These are phyloP conservation scores for Actinia equina DNA, from an alignment of 64 coral and sea anemone genomes.

Conservation along the genomic window DNA sequence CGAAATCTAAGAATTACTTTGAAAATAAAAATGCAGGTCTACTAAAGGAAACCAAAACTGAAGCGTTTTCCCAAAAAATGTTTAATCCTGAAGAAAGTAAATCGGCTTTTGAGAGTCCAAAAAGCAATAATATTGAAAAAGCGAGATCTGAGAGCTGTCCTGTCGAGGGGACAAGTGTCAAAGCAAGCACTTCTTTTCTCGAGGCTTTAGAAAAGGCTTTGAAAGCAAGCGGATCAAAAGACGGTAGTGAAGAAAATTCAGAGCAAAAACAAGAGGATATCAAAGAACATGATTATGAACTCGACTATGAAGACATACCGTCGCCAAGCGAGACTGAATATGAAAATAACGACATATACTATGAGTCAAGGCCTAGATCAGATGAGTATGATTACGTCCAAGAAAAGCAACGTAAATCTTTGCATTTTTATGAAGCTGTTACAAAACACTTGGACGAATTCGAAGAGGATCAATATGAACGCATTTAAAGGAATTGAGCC, in stretches of 20 bases:
- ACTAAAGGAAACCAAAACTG: background rate
- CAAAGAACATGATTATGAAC: background rate
- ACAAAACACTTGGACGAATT: background rate
- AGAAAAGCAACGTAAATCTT: background rate
- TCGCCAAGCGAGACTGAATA: background rate
- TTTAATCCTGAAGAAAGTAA: background rate
- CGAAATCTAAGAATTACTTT: background rate
- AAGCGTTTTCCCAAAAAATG: background rate
- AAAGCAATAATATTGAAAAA: background rate
- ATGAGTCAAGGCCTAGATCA: background rate
- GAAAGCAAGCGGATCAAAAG: background rate
- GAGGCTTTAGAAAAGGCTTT: background rate
- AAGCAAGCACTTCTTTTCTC: background rate
- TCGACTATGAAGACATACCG: background rate
- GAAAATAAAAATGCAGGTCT: background rate
- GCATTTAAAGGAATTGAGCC: background rate
- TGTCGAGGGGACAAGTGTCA: background rate
- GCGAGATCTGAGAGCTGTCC: background rate
- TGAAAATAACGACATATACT: background rate
- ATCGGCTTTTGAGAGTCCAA: background rate
- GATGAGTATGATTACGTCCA: background rate
- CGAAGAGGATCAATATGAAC: background rate
- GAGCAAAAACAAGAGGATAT: no score
- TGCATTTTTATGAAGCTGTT: conserved; percentile 5
- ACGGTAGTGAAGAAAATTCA: background rate